Evolutionary conservation across 2,888 invertebrate genomes (phyloP).

Genomic region (Mythimna ferrago): DNA sequence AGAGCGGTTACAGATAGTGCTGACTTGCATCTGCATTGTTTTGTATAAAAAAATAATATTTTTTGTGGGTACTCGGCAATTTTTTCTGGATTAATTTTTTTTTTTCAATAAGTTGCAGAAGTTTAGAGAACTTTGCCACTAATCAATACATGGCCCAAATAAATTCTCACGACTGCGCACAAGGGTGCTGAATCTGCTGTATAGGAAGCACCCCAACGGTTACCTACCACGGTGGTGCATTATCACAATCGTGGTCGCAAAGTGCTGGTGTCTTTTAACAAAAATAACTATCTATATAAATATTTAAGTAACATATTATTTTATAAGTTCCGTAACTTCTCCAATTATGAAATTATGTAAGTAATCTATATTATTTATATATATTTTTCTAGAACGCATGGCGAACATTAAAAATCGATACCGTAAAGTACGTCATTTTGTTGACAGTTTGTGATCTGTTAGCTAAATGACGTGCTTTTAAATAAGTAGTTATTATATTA

Average conservation of each 20-base stretch:
- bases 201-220: conserved; percentile 44
- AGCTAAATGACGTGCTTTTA: neutral
- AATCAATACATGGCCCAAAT: conserved; percentile 52
- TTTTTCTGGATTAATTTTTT: neutral
- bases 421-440: conserved; percentile 4
- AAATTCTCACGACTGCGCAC: conserved; percentile 52
- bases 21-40: neutral
- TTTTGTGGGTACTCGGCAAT: neutral
- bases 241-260: conserved; percentile 45
- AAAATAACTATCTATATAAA: conserved; percentile 6
- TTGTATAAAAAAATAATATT: neutral
- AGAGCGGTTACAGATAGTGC: too few relatives aligned
- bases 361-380: conserved; percentile 51
- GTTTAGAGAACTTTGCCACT: conserved; percentile 10
- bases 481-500: neutral
- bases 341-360: conserved; percentile 47
- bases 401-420: neutral
- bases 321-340: conserved; percentile 12
- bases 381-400: conserved; percentile 17
- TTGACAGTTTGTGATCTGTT: neutral
- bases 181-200: conserved; percentile 27
- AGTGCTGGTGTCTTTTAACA: conserved; percentile 43
- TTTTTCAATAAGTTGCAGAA: conserved; percentile 3
- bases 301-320: conserved; percentile 13
- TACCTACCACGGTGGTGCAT: conserved; percentile 49